phyloP scores from a whole-genome alignment of 2,113 vertebrate genomes.

The Ochotona curzoniae region DNA sequence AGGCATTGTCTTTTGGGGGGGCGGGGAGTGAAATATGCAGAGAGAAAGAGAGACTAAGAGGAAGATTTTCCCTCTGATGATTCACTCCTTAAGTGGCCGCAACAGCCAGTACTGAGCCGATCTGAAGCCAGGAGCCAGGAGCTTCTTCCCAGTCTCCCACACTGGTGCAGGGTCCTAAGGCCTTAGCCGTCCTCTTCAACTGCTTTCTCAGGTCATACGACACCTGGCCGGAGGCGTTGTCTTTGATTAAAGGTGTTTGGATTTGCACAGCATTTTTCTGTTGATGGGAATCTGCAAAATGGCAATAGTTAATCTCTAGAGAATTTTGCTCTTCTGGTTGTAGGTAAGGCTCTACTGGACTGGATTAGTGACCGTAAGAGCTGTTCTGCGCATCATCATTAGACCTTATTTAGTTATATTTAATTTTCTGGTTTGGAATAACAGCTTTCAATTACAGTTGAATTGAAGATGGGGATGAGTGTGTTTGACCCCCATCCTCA shows the following conservation, averaged over 20 bases:
- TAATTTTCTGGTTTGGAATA: neutral
- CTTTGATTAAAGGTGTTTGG: conserved; percentile 31
- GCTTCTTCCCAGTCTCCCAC: too few relatives aligned
- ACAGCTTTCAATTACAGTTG: neutral
- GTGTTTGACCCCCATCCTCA: neutral
- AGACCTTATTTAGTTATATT: neutral
- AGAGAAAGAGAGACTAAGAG: too few relatives aligned
- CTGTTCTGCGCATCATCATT: neutral
- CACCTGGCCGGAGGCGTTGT: neutral
- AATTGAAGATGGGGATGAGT: neutral
- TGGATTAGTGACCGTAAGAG: neutral
- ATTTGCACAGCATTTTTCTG: neutral
- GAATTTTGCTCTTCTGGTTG: conserved; percentile 21
- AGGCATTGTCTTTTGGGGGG: neutral
- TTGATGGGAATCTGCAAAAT: conserved; percentile 28
- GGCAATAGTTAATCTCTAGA: neutral
- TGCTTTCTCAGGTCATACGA: too few relatives aligned
- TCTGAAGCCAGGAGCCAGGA: too few relatives aligned
- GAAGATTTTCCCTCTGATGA: too few relatives aligned
- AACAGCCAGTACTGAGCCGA: too few relatives aligned
- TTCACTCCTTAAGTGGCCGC: too few relatives aligned
- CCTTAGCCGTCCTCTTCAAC: too few relatives aligned
- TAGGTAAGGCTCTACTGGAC: neutral
- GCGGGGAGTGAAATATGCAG: too few relatives aligned
- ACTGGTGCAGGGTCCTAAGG: too few relatives aligned